Conservation (phyloP, 2,797 vertebrate species). For the Sebastes diaconus region DNA sequence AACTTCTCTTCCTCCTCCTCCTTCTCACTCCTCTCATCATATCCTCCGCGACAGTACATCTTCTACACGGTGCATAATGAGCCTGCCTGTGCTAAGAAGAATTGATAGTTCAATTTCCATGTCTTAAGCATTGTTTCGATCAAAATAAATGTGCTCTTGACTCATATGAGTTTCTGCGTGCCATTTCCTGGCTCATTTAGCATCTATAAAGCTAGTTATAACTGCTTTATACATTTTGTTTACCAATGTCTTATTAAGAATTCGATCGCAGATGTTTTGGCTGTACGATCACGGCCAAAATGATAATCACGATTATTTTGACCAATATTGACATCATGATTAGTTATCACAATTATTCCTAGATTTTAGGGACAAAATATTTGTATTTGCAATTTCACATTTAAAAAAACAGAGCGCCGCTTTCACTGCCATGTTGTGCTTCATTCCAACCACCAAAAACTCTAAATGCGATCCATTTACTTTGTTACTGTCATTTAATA, state of each 20-base stretch:
- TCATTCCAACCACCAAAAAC: no score
- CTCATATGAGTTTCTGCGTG: not conserved
- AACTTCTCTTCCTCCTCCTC: conserved; percentile 39
- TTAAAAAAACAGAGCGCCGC: no score
- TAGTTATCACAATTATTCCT: no score
- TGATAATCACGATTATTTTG: no score
- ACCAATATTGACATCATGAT: no score
- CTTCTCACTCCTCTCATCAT: conserved; percentile 28
- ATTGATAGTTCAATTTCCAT: conserved; percentile 51
- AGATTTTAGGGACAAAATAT: no score
- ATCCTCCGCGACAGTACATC: conserved; percentile 16
- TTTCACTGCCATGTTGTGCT: no score
- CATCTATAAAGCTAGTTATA: not conserved
- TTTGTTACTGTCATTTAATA: no score
- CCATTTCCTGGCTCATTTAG: conserved; percentile 31
- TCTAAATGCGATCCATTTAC: no score
- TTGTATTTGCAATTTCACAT: no score
- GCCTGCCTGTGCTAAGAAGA: conserved; percentile 25
- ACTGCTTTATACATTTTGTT: not conserved
- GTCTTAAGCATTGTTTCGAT: conserved; percentile 32
- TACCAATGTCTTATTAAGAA: not conserved
- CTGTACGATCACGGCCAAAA: no score
- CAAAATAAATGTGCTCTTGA: conserved; percentile 11
- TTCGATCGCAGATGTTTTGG: not conserved
- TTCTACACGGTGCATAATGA: conserved; percentile 47